These are phyloP conservation scores for Dendrocincla fuliginosa DNA, from an alignment of 2,797 vertebrate species.

Conservation along the genomic window DNA sequence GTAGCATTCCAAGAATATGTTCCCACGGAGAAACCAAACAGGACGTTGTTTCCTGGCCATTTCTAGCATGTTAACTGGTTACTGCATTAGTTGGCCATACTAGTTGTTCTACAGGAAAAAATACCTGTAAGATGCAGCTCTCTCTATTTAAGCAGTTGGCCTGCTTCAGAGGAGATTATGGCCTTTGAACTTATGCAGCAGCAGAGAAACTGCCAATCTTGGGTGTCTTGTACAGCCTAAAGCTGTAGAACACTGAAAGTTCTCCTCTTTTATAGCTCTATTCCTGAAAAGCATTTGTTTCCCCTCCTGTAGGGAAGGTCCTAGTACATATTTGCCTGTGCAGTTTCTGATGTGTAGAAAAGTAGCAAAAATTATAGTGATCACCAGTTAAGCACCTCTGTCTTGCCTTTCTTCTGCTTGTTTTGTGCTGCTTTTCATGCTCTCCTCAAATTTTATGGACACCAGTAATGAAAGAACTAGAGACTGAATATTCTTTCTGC, in stretches of 20 bases:
- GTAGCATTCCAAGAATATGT: not conserved
- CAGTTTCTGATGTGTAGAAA: not conserved
- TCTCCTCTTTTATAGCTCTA: not conserved
- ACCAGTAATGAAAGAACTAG: not conserved
- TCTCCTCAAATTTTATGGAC: not conserved
- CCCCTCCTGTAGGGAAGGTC: not conserved
- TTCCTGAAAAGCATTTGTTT: not conserved
- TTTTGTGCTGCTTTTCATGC: not conserved
- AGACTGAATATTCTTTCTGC: not conserved
- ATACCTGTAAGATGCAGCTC: not conserved
- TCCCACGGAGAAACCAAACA: not conserved
- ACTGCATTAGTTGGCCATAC: fast-evolving
- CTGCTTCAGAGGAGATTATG: not conserved
- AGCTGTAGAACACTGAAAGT: not conserved
- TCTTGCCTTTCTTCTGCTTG: not conserved
- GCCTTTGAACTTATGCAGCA: not conserved
- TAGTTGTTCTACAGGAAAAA: not conserved
- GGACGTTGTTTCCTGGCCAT: fast-evolving
- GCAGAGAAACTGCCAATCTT: not conserved
- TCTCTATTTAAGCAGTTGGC: not conserved
- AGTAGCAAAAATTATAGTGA: not conserved
- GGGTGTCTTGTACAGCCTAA: not conserved
- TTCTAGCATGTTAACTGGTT: not conserved
- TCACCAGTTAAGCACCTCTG: not conserved
- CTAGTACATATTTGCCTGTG: fast-evolving